These are phyloP conservation scores for silkworm (Bombyx mori) DNA, from an alignment of 1,140 invertebrate species.

Conservation along the genomic window DNA sequence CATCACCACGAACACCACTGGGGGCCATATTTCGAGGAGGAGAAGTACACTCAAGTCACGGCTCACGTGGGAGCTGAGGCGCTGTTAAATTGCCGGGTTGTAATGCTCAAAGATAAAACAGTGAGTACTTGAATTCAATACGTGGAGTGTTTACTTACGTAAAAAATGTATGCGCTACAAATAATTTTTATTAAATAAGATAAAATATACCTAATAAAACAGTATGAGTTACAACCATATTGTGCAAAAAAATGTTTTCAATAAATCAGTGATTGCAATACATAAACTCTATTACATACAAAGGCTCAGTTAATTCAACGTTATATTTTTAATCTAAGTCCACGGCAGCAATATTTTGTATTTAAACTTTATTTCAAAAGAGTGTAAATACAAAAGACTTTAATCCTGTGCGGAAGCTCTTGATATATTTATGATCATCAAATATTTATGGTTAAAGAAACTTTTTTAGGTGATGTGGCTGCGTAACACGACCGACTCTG, in stretches of 20 bases:
- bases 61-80: constrained; percentile 85
- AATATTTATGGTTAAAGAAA: background rate
- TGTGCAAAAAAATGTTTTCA: too few relatives aligned
- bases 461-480: constrained; percentile 82
- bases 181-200: too few relatives aligned
- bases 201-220: too few relatives aligned
- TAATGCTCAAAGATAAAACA: constrained; percentile 87
- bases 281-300: too few relatives aligned
- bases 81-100: constrained; percentile 84
- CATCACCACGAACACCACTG: constrained; percentile 75
- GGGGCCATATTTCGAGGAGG: constrained; percentile 85
- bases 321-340: too few relatives aligned
- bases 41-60: constrained; percentile 70
- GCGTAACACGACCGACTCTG: constrained; percentile 77
- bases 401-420: background rate
- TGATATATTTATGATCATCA: background rate
- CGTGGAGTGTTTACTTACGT: too few relatives aligned
- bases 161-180: too few relatives aligned
- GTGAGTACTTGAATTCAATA: constrained; percentile 63
- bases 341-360: too few relatives aligned
- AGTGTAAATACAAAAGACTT: background rate
- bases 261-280: too few relatives aligned
- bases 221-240: too few relatives aligned
- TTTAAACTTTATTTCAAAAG: background rate
- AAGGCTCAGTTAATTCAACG: too few relatives aligned